Conservation (phyloP, 1,140 invertebrate genomes). For the Nylanderia fulva region DNA sequence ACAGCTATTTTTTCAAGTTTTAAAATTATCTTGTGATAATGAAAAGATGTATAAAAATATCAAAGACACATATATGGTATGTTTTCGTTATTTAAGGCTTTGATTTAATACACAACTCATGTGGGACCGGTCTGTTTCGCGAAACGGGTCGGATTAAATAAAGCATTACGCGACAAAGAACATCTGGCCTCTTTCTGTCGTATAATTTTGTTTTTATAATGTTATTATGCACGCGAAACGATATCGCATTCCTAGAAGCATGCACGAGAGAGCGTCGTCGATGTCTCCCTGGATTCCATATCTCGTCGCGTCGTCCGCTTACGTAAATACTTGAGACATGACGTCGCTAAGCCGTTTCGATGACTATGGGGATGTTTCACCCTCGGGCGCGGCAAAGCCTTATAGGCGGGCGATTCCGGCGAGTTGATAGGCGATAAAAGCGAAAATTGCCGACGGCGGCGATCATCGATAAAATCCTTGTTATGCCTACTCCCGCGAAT, state of each 20-base stretch:
- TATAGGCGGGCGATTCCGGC: conserved; percentile 41
- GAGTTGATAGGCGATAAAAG: conserved; percentile 67
- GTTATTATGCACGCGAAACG: conserved; percentile 8
- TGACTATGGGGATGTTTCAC: conserved; percentile 48
- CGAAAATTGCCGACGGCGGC: conserved; percentile 59
- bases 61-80: not conserved
- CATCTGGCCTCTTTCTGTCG: conserved; percentile 2
- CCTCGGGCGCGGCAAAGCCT: not conserved
- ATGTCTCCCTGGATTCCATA: not conserved
- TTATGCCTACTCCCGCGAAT: not conserved
- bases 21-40: not conserved
- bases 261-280: not conserved
- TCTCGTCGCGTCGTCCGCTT: not conserved
- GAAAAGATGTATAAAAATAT: not conserved
- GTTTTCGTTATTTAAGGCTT: not conserved
- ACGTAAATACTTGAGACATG: conserved; percentile 22
- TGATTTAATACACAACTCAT: conserved; percentile 18
- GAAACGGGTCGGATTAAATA: conserved; percentile 26
- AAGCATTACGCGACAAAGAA: not conserved
- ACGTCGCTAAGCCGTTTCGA: conserved; percentile 6
- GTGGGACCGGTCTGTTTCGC: conserved; percentile 1
- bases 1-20: not conserved
- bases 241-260: not conserved
- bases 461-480: conserved; percentile 61
- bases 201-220: conserved; percentile 40